Percentiles rank a stretch among this genome's conserved stretches.
These are phyloP conservation scores for Microplitis manilae DNA, from an alignment of 2,888 invertebrate species.

Conservation along the genomic window DNA sequence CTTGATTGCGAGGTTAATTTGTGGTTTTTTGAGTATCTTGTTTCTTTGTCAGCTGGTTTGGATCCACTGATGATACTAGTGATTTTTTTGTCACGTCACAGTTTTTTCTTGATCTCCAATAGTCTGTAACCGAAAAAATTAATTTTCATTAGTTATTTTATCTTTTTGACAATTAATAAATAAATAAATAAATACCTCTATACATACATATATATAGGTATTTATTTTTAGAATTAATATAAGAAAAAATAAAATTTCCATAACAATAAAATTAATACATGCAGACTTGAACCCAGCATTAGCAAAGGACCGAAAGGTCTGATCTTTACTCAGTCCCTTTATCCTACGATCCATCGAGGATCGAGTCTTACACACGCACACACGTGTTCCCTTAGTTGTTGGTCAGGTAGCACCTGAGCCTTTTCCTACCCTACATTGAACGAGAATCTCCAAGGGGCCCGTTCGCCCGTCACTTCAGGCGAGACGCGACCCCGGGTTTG, in stretches of 20 bases:
- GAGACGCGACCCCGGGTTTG: conserved; percentile 40
- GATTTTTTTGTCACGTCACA: conserved; percentile 59
- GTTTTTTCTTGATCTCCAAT: conserved; percentile 65
- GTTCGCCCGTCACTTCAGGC: conserved; percentile 40
- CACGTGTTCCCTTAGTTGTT: conserved; percentile 50
- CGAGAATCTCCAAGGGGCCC: conserved; percentile 6
- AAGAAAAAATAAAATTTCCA: conserved; percentile 62
- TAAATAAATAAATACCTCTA: conserved; percentile 11
- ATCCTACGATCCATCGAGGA: conserved; percentile 8
- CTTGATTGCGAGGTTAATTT: conserved; percentile 44
- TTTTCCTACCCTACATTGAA: conserved; percentile 47
- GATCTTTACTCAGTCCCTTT: conserved; percentile 14
- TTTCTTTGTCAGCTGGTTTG: conserved; percentile 55
- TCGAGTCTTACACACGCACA: background rate
- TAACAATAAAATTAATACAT: conserved; percentile 60
- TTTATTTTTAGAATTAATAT: background rate
- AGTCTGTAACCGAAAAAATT: conserved; percentile 60
- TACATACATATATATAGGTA: background rate
- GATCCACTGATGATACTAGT: conserved; percentile 49
- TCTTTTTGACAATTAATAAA: background rate
- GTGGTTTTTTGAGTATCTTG: conserved; percentile 50
- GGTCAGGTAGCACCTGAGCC: conserved; percentile 65
- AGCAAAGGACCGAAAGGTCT: conserved; percentile 3
- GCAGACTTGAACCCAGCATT: conserved; percentile 37
- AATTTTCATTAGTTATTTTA: background rate